Base-by-base conservation (phyloP, 2,797 vertebrate species). In the Botia almorhae region DNA sequence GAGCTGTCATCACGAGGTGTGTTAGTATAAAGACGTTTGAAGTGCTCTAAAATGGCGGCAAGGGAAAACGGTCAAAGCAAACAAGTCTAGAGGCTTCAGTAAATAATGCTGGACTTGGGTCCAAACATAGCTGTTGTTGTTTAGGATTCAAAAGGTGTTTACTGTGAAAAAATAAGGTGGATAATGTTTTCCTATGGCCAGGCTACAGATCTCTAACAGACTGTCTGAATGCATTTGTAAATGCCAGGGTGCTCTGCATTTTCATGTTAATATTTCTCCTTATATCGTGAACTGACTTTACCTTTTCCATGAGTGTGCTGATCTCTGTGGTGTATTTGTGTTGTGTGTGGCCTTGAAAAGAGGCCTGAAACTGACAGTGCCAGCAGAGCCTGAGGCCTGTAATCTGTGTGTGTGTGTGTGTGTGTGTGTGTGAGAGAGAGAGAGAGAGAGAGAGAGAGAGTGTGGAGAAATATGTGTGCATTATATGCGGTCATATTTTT, bases 401-500 rank as follows among this genome's bases (percentile, higher is more conserved):
- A 29, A 61, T 64, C 14, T 58, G 17, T 76, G 56, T 5, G 7
- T 58, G 48, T 58, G 51, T 55, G 1, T 67, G 60, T 72, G 50
- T 46, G 48, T 12, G 53, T 53, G 64, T 56, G n/a, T 19, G 26
- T 56, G 39, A 29, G 56, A 53, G 17, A 10, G 46, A 10, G 4
- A 10, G 46, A 12, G 46, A 12, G 10, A 12, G 8, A 12, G 11
- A 1, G 7, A 8, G 8, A 29, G 21, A 90, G 88, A 89, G 90
- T 85, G 3, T 33, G 33, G 33, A 33, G 33, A 33, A 88, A 87
- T 69, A 21, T 64, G 39, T 46, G 46, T 61, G 17, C 67, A 0
- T 36, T 46, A 13, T 73, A 11, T 56, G 48, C 58, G 23, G 48
- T 82, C 81, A 78, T 87, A 87, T 88, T 55, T 61, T 88, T 90